A percentile compares a stretch with the other conserved stretches of the same genome.
Conservation (phyloP, 2,888 invertebrate species). For the Hesperia comma region DNA sequence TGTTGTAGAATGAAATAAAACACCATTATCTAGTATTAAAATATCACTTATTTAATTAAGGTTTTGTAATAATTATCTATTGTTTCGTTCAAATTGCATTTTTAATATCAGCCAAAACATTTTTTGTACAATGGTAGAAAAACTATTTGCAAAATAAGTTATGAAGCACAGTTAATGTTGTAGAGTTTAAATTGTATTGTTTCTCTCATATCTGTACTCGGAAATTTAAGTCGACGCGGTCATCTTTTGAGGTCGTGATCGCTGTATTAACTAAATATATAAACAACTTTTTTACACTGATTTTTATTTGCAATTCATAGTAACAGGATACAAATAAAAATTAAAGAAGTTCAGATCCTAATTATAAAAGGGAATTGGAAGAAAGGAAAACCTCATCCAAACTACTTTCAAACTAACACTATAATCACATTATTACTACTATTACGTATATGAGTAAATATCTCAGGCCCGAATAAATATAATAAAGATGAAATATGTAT, state of each 20-base stretch:
- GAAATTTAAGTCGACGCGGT: not conserved
- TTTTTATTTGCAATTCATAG: constrained; percentile 3
- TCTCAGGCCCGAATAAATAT: too few species aligned
- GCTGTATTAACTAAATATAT: constrained; percentile 22
- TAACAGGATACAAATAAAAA: not conserved
- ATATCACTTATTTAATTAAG: constrained; percentile 33
- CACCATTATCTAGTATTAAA: constrained; percentile 16
- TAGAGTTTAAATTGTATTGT: constrained; percentile 1
- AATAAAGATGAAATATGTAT: too few species aligned
- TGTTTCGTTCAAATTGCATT: constrained; percentile 22
- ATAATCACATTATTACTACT: too few species aligned
- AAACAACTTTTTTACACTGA: constrained; percentile 11
- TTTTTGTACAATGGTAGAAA: constrained; percentile 1
- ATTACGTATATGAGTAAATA: too few species aligned
- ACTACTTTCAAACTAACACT: too few species aligned
- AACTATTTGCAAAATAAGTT: not conserved
- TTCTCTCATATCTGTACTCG: not conserved
- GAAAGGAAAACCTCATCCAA: too few species aligned
- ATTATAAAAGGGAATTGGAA: too few species aligned
- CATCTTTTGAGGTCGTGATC: constrained; percentile 18
- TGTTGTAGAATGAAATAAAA: constrained; percentile 23
- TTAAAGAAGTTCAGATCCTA: too few species aligned
- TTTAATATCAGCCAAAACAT: not conserved
- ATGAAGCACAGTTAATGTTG: constrained; percentile 17
- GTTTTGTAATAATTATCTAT: constrained; percentile 14